phyloP scores from a whole-genome alignment of 2,797 vertebrate genomes.

The Enteromius argenteus region DNA sequence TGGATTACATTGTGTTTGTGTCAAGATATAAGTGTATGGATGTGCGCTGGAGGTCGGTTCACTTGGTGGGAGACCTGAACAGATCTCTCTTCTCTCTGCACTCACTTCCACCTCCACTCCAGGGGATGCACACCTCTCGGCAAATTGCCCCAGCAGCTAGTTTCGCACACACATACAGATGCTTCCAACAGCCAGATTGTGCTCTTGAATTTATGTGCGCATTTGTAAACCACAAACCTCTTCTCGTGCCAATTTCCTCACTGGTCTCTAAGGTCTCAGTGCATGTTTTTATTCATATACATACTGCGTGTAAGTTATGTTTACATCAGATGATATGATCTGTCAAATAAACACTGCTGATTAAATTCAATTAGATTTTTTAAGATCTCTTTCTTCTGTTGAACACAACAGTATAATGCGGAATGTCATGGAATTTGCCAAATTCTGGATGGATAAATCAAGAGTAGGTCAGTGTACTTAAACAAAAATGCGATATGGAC shows the following conservation, averaged over 20 bases:
- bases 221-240: neutral
- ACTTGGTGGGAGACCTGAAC: conserved; percentile 25
- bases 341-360: neutral
- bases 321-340: neutral
- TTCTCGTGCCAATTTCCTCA: neutral
- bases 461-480: neutral
- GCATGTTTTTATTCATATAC: conserved; percentile 3
- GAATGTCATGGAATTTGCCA: too few species aligned
- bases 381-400: neutral
- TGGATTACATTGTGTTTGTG: conserved; percentile 36
- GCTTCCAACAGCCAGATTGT: conserved; percentile 1
- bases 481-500: neutral
- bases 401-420: neutral
- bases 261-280: neutral
- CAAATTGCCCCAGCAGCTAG: conserved; percentile 40
- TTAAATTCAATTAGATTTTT: neutral
- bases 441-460: neutral
- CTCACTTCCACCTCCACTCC: conserved; percentile 40
- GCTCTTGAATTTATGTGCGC: neutral
- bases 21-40: conserved; percentile 9
- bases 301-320: neutral
- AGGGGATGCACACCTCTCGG: conserved; percentile 33
- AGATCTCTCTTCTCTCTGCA: conserved; percentile 27
- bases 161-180: neutral
- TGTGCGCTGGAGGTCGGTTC: conserved; percentile 1